Percentiles rank a stretch among this genome's conserved stretches.
phyloP scores from a whole-genome alignment of 2,888 invertebrate genomes.

The Pseudoips prasinana region DNA sequence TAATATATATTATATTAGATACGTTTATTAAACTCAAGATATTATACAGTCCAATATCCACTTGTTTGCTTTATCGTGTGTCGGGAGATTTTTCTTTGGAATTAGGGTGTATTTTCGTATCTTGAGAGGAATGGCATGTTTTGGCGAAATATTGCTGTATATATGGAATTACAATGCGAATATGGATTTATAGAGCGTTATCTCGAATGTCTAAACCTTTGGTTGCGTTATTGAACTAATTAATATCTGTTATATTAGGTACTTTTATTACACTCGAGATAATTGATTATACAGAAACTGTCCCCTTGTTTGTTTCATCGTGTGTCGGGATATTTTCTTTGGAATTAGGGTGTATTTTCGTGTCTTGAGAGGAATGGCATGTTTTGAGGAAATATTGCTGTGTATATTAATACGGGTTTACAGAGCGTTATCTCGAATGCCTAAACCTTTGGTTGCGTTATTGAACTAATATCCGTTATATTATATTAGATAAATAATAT shows the following conservation, averaged over 20 bases:
- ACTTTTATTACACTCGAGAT: slow-evolving; percentile 82
- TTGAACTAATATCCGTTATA: too few relatives aligned
- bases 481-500: too few relatives aligned
- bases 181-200: too few relatives aligned
- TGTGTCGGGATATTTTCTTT: slow-evolving; percentile 39
- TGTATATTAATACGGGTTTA: too few relatives aligned
- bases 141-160: slow-evolving; percentile 21
- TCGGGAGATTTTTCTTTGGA: slow-evolving; percentile 39
- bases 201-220: too few relatives aligned
- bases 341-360: slow-evolving; percentile 30
- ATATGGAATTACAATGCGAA: too few relatives aligned
- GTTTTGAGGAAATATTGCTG: slow-evolving; percentile 22
- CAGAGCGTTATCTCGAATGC: too few relatives aligned
- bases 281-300: slow-evolving; percentile 77
- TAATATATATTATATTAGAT: too few relatives aligned
- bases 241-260: too few relatives aligned
- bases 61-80: slow-evolving; percentile 52
- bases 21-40: slow-evolving; percentile 82
- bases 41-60: slow-evolving; percentile 73
- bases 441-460: too few relatives aligned
- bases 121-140: slow-evolving; percentile 21
- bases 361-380: slow-evolving; percentile 21
- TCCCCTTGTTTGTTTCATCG: slow-evolving; percentile 58
- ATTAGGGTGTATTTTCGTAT: slow-evolving; percentile 29
- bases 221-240: too few relatives aligned